Conservation (phyloP, 2,888 invertebrate species). For the Tinea pellionella region DNA sequence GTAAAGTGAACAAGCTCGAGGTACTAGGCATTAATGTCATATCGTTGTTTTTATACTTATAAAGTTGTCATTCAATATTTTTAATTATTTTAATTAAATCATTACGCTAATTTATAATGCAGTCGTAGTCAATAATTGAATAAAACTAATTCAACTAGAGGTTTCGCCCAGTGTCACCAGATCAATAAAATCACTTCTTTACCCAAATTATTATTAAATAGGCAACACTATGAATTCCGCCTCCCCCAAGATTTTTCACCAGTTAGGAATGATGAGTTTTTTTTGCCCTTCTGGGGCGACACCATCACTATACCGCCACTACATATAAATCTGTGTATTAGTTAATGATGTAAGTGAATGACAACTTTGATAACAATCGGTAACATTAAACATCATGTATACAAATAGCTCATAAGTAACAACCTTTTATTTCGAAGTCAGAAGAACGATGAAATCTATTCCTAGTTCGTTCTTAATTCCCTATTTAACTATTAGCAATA, state of each 20-base stretch:
- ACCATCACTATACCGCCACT: too few relatives aligned
- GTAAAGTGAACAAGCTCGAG: slow-evolving; percentile 59
- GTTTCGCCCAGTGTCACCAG: too few relatives aligned
- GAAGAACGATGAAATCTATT: not conserved
- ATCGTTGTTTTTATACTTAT: slow-evolving; percentile 12
- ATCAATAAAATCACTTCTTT: too few relatives aligned
- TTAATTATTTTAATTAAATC: not conserved
- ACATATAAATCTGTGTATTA: too few relatives aligned
- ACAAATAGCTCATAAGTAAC: slow-evolving; percentile 5
- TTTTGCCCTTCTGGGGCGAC: too few relatives aligned
- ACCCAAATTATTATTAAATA: too few relatives aligned
- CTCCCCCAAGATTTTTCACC: too few relatives aligned
- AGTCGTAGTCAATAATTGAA: too few relatives aligned
- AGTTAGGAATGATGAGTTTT: too few relatives aligned
- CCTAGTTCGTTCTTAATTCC: not conserved
- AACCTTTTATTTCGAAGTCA: slow-evolving; percentile 1
- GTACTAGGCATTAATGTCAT: slow-evolving; percentile 28
- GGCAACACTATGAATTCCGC: too few relatives aligned
- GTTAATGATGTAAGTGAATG: not conserved
- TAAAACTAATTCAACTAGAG: too few relatives aligned
- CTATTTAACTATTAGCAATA: not conserved
- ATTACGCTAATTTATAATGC: too few relatives aligned
- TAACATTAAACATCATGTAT: not conserved
- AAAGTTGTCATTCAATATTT: not conserved
- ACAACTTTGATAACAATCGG: slow-evolving; percentile 7